phyloP scores from a whole-genome alignment of 2,888 invertebrate genomes.

The Teleiodes luculella region DNA sequence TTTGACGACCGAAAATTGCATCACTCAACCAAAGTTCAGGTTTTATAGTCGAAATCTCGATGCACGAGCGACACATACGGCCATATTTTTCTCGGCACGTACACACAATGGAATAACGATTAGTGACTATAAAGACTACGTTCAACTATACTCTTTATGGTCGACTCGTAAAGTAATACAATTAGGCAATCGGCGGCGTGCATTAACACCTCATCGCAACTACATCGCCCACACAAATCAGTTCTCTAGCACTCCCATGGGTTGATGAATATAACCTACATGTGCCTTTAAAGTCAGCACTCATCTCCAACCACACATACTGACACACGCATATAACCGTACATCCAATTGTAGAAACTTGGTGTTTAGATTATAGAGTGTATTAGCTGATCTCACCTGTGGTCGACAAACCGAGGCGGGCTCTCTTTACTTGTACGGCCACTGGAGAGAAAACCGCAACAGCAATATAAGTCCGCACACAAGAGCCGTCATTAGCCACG shows the following conservation, averaged over 20 bases:
- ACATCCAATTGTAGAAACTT: slow-evolving; percentile 43
- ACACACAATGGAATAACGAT: slow-evolving; percentile 57
- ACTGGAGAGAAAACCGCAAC: slow-evolving; percentile 51
- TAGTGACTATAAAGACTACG: slow-evolving; percentile 59
- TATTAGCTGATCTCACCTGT: slow-evolving; percentile 40
- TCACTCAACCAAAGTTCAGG: slow-evolving; percentile 33
- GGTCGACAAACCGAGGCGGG: slow-evolving; percentile 38
- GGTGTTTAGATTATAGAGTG: slow-evolving; percentile 44
- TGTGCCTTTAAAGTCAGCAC: slow-evolving; percentile 36
- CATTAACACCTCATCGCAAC: slow-evolving; percentile 70
- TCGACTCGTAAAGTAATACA: slow-evolving; percentile 70
- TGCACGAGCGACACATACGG: slow-evolving; percentile 33
- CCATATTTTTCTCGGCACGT: slow-evolving; percentile 40
- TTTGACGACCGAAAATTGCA: slow-evolving; percentile 26
- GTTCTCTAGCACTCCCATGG: slow-evolving; percentile 38
- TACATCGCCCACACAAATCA: slow-evolving; percentile 61
- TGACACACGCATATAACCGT: slow-evolving; percentile 36
- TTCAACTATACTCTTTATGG: slow-evolving; percentile 59
- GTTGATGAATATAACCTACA: slow-evolving; percentile 59
- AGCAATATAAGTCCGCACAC: slow-evolving; percentile 40
- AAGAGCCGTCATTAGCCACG: slow-evolving; percentile 38
- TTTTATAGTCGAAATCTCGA: slow-evolving; percentile 39
- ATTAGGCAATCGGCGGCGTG: slow-evolving; percentile 71
- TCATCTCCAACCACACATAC: slow-evolving; percentile 25
- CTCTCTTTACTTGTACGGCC: slow-evolving; percentile 43